These are phyloP conservation scores for Drosophila azteca DNA, from an alignment of 1,140 invertebrate species.

Conservation along the genomic window DNA sequence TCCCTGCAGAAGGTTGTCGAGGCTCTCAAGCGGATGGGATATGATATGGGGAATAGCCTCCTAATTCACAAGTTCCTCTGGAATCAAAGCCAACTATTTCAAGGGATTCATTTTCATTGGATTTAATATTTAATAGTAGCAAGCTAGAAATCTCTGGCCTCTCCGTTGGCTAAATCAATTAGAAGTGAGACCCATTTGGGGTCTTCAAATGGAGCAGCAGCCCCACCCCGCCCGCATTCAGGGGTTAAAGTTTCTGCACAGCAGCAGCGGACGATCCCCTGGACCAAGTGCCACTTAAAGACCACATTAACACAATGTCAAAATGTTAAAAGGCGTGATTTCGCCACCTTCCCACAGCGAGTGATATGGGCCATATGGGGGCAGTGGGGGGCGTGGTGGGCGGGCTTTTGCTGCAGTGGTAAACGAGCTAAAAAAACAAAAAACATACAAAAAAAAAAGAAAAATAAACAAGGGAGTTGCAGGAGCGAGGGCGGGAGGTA, in stretches of 20 bases:
- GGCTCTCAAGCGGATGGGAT: too few species aligned
- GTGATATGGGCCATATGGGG: not conserved
- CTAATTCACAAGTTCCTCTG: too few species aligned
- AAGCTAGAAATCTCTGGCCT: too few species aligned
- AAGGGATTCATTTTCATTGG: too few species aligned
- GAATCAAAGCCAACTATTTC: too few species aligned
- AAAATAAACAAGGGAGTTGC: constrained; percentile 25
- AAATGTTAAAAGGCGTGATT: constrained; percentile 80
- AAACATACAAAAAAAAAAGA: constrained; percentile 32
- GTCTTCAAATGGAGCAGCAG: too few species aligned
- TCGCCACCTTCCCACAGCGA: constrained; percentile 33
- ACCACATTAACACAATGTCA: constrained; percentile 80
- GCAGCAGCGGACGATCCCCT: not conserved
- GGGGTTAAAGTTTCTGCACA: constrained; percentile 17
- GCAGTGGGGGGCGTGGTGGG: not conserved
- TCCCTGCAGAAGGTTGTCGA: too few species aligned
- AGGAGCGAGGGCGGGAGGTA: constrained; percentile 4
- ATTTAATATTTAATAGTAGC: too few species aligned
- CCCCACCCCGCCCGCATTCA: not conserved
- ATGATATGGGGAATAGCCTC: too few species aligned
- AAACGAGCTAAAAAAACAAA: constrained; percentile 43
- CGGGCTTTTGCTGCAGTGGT: constrained; percentile 31
- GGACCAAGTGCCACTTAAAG: constrained; percentile 45
- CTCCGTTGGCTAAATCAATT: too few species aligned
- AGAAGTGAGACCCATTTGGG: too few species aligned